Evolutionary conservation across 2,113 vertebrate species (phyloP), one percentile per base, ranked within the genome.

Genomic region (Benthochromis sp.): DNA sequence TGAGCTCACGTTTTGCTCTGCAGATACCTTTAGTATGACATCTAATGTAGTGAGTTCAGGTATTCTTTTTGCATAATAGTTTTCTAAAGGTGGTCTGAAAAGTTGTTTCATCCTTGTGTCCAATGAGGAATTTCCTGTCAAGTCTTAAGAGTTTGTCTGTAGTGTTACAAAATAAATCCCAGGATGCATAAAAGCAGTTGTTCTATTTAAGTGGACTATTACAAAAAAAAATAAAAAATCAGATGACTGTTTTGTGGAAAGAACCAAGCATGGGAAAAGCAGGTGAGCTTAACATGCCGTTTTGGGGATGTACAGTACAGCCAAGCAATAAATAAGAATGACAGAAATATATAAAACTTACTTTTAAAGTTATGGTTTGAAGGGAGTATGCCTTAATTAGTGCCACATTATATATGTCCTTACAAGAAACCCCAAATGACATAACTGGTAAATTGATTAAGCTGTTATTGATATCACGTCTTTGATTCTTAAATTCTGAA

Each of bases 111-210:
- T 88, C 73, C n/a, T 86, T 61, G 57, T 93, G 85, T 90, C 21
- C 52, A 84, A 79, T 76, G 52, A 88, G 55, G 78, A 69, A 29
- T 66, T 81, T 82, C 13, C 24, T 91, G 82, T 93, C 85, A 92
- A 92, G 90, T 94, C 89, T 92, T 87, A 89, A 90, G 54, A 93
- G 63, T 90, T 43, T 91, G 81, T 90, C 84, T 88, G 88, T 84
- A 89, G 84, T 90, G 78, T 90, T 84, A 86, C 53, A 5, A 92
- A 95, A 95, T 90, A 94, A 95, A 93, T 86, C 63, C 86, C 82
- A 88, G 86, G 86, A 89, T 93, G 86, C 92, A 93, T 89, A 93
- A 87, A 43, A 40, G 54, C 29, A 81, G 17, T 83, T 84, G 80
- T 93, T 16, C 31, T 90, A 21, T 71, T 85, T 76, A 27, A 43